Conservation (phyloP, 2,888 invertebrate species). For the Drosophila anomalipes region DNA sequence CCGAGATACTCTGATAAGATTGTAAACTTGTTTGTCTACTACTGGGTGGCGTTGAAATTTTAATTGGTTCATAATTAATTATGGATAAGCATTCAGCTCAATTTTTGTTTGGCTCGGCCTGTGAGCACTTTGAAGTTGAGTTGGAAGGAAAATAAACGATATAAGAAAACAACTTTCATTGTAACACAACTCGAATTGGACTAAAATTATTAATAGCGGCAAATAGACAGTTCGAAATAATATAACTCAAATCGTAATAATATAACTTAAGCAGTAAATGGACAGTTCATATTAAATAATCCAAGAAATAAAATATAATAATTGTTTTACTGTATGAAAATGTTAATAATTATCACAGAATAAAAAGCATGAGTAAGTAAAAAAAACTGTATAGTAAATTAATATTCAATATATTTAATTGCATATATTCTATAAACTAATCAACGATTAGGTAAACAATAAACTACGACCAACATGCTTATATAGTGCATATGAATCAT, state of each 20-base stretch:
- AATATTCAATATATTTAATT: background rate
- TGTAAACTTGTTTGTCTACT: conserved; percentile 30
- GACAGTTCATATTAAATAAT: background rate
- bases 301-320: too few species aligned
- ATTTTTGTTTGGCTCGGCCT: background rate
- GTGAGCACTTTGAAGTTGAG: background rate
- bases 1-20: conserved; percentile 69
- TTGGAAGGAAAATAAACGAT: background rate
- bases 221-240: background rate
- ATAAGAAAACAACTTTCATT: background rate
- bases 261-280: too few species aligned
- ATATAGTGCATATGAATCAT: conserved; percentile 6
- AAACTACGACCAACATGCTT: background rate
- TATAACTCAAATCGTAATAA: background rate
- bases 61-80: conserved; percentile 20
- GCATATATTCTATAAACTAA: background rate
- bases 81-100: background rate
- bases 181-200: background rate
- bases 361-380: background rate
- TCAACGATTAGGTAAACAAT: background rate
- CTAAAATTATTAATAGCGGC: too few species aligned
- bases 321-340: background rate
- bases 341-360: background rate
- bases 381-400: background rate
- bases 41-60: conserved; percentile 47